Base-by-base conservation (phyloP, 2,888 invertebrate genomes). In the Orthosia gothica region DNA sequence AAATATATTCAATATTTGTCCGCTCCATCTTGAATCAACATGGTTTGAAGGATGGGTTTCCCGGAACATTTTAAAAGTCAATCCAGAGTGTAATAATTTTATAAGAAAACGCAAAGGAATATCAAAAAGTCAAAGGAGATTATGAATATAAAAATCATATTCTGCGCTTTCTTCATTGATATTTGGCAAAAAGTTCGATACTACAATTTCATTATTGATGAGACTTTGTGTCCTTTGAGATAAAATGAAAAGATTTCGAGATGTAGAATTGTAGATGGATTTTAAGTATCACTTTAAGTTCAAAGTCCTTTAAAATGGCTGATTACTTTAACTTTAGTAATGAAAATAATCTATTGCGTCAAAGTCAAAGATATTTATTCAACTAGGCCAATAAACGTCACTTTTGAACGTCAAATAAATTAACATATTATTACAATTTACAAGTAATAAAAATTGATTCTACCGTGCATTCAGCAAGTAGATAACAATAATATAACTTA, bases 131-230 rank as follows among this genome's bases (percentile, higher is more conserved):
- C 77, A 86, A 87, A 89, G 82, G 62, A 76, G 77, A 64, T 77
- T 79, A 75, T 80, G 76, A 82, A 78, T 74, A 78, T 79, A 72
- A 84, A 79, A 80, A 78, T 59, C 61, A 64, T 47, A 52, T 40
- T 62, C 54, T 2, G 40, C 5, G 11, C 13, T 77, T 77, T 75
- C 9, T 69, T 67, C 61, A 76, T 81, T 75, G 87, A 87, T 85
- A 82, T 91, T 90, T 87, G 84, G 86, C 74, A 84, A 83, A 89
- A 92, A 90, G 89, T 91, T 89, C 85, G 87, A 90, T 87, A 86
- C 76, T 86, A 89, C 83, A 87, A 88, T 88, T 85, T 89, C 59
- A 84, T 88, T 87, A 89, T 78, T 66, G 68, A 62, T 72, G 18
- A 52, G 49, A 52, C 50, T 66, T 47, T 16, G 32, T 63, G 45